Evolutionary conservation across 2,797 vertebrate genomes (phyloP).

Genomic region (Zonotrichia albicollis): DNA sequence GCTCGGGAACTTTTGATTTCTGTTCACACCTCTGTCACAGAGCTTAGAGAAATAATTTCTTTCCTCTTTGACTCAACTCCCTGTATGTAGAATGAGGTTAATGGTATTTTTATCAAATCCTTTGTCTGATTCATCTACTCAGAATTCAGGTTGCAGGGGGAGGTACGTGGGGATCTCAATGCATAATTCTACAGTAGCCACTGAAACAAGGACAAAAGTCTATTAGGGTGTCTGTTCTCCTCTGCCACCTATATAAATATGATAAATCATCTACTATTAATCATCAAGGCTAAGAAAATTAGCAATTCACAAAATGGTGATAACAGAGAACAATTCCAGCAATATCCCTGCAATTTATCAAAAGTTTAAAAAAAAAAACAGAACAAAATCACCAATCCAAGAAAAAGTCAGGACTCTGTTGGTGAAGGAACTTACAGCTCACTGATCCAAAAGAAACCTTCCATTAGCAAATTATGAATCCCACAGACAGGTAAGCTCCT

Average conservation of each 20-base stretch:
- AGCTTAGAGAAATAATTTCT: conserved; percentile 33
- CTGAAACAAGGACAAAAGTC: conserved; percentile 21
- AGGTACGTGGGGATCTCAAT: not conserved
- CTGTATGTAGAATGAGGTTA: conserved; percentile 34
- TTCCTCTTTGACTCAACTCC: not conserved
- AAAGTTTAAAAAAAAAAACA: not conserved
- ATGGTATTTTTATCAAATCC: conserved; percentile 22
- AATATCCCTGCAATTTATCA: conserved; percentile 33
- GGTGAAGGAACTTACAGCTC: not conserved
- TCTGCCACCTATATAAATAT: conserved; percentile 14
- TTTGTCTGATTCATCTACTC: conserved; percentile 23
- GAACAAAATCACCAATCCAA: not conserved
- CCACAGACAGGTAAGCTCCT: not conserved
- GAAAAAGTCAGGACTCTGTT: not conserved
- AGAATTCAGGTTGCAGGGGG: not conserved
- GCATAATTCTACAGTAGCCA: not conserved
- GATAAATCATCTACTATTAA: conserved; percentile 50
- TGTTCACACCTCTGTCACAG: not conserved
- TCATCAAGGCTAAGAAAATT: conserved; percentile 30
- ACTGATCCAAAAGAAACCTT: not conserved
- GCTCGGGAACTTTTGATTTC: conserved; percentile 19
- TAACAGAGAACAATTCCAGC: conserved; percentile 21
- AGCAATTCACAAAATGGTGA: not conserved
- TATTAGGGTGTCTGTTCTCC: conserved; percentile 3
- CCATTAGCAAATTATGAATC: not conserved